Percentiles rank a stretch among this genome's conserved stretches.
phyloP scores from a whole-genome alignment of 2,797 vertebrate species.

The Eremophila alpestris region DNA sequence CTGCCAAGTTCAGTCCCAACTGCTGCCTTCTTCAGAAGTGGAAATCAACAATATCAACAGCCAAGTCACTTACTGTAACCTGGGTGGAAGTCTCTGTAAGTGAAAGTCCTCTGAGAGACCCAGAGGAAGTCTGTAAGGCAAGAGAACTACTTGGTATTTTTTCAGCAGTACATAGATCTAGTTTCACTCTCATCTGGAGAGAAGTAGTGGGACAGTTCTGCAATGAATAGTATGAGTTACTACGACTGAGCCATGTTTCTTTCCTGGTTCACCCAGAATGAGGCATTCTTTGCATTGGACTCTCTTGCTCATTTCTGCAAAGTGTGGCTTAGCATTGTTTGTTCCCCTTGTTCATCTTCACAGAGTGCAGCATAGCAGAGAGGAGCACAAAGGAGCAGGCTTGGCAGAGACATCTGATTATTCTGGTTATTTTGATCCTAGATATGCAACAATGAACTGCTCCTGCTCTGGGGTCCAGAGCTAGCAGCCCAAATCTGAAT shows the following conservation, averaged over 20 bases:
- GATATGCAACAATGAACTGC: neutral
- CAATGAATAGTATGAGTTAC: neutral
- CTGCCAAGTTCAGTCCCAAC: neutral
- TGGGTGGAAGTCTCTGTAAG: neutral
- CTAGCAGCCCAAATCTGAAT: neutral
- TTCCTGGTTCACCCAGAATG: neutral
- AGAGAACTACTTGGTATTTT: neutral
- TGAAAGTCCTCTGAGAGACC: neutral
- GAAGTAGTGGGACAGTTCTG: neutral
- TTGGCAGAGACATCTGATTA: neutral
- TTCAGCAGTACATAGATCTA: neutral
- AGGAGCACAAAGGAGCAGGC: neutral
- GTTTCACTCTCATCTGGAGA: neutral
- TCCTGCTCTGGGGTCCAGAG: neutral
- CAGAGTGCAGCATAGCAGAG: neutral
- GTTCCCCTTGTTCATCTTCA: neutral
- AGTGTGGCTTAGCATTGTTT: neutral
- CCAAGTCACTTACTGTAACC: neutral
- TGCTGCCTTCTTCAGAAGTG: neutral
- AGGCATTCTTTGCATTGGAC: neutral
- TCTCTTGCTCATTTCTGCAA: neutral
- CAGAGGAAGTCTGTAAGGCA: neutral
- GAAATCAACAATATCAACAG: neutral
- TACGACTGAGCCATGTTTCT: neutral
- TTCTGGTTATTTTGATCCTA: neutral